These are phyloP conservation scores for Strigamia maritima DNA, from an alignment of 2,888 invertebrate genomes.

Conservation along the genomic window DNA sequence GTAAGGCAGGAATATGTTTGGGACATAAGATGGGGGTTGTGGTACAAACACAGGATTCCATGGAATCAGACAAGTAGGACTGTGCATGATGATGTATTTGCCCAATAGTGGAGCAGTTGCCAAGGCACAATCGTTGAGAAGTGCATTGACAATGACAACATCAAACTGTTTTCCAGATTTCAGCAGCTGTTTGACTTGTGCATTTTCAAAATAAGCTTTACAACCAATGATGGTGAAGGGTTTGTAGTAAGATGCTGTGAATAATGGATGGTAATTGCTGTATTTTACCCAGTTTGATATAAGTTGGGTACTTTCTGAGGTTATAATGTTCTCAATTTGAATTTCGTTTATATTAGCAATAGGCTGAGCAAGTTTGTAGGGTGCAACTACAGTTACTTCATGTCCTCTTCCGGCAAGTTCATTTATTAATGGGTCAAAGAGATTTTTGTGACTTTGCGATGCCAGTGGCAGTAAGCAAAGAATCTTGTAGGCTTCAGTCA, in stretches of 20 bases:
- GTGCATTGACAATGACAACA: background rate
- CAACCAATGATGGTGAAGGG: background rate
- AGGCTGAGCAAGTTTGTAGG: background rate
- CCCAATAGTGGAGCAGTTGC: background rate
- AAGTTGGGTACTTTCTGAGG: background rate
- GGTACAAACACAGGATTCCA: background rate
- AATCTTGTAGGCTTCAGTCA: background rate
- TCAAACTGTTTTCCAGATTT: slow-evolving; percentile 1
- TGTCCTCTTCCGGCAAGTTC: slow-evolving; percentile 4
- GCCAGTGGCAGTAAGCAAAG: background rate
- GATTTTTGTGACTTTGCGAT: slow-evolving; percentile 15
- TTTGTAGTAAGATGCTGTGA: background rate
- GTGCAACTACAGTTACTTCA: background rate
- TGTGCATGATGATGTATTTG: background rate
- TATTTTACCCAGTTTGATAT: background rate
- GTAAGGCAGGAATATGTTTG: background rate
- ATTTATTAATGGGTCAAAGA: background rate
- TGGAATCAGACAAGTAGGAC: background rate
- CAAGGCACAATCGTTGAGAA: background rate
- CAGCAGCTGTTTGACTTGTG: background rate
- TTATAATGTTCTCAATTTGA: background rate
- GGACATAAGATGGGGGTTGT: background rate
- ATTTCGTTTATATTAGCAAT: background rate
- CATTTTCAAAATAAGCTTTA: background rate
- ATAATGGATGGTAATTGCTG: background rate